Base-by-base conservation (phyloP, 1,140 invertebrate genomes). In the Lepeophtheirus salmonis region DNA sequence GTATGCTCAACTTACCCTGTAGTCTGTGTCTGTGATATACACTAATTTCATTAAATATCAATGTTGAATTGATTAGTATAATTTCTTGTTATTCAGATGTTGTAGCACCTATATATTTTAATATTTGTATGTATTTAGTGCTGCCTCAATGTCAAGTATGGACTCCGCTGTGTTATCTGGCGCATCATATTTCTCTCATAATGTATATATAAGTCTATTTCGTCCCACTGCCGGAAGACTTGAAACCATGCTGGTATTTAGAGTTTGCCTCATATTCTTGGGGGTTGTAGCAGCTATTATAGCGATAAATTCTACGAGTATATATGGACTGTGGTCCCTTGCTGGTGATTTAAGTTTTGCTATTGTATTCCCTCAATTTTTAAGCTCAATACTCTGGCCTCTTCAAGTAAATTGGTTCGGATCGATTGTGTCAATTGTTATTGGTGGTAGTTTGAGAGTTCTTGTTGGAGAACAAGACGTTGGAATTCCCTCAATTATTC, bases 131-230 rank as follows among this genome's bases (percentile, higher is more conserved):
- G 3, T 4, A 20, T 22, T 54, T 22, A 54, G 52, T 20, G 52
- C 52, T 2, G 52, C 52, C 3, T 17, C 22, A 22, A 54, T 54
- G 52, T 54, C 52, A 2, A 54, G 52, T 54, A 22, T 54, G 52
- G 52, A 54, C 22, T 54, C 52, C n/a, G 18, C 52, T 22, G n/a
- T 54, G 16, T 14, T 54, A 2, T 16, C 2, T 4, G 52, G 52
- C 2, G 52, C 52, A 2, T 54, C 52, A 2, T 54, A 54, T 22
- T n/a, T 54, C 1, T 18, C 52, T 2, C 52, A 54, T 22, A 54
- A 54, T 22, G 30, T 41, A n/a, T 41, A 41, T n/a, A 41, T 10
- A 12, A n/a, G 30, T 10, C 18, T 54, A 20, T 16, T 54, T 16
- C 2, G 52, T 3, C 2, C 52, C 16, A 14, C 16, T 18, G 17